Conservation (phyloP, 1,140 invertebrate genomes). For the Drosophila albomicans region DNA sequence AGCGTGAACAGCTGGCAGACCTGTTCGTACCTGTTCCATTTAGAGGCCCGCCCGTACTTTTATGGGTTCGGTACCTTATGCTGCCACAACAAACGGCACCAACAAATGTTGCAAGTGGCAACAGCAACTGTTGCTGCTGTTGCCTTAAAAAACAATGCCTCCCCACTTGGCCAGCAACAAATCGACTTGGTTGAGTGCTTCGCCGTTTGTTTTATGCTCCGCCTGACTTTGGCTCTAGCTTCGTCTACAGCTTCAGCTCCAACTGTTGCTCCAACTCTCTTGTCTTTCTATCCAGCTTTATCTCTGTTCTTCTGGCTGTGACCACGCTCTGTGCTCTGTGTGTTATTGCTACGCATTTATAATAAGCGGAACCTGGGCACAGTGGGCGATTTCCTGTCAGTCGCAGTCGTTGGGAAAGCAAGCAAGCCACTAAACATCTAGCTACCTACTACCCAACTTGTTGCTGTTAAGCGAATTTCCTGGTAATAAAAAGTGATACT, state of each 20-base stretch:
- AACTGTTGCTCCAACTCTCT: slow-evolving; percentile 23
- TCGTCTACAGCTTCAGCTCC: slow-evolving; percentile 24
- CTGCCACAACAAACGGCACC: slow-evolving; percentile 38
- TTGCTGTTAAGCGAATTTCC: not conserved
- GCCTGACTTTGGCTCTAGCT: slow-evolving; percentile 60
- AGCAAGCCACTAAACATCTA: not conserved
- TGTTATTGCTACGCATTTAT: slow-evolving; percentile 69
- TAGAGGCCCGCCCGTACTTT: slow-evolving; percentile 78
- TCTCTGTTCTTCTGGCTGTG: slow-evolving; percentile 28
- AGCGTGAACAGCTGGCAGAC: slow-evolving; percentile 75
- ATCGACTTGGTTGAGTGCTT: slow-evolving; percentile 75
- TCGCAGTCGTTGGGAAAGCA: not conserved
- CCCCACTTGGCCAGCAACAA: slow-evolving; percentile 31
- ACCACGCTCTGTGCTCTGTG: slow-evolving; percentile 44
- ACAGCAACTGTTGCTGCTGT: slow-evolving; percentile 58
- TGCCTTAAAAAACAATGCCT: slow-evolving; percentile 54
- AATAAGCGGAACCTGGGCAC: slow-evolving; percentile 67
- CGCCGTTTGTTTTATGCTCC: slow-evolving; percentile 79
- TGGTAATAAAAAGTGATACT: slow-evolving; percentile 9
- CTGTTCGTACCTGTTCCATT: slow-evolving; percentile 74
- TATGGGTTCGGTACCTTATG: slow-evolving; percentile 80
- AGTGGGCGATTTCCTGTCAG: slow-evolving; percentile 52
- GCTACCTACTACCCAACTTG: not conserved
- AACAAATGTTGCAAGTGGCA: slow-evolving; percentile 64
- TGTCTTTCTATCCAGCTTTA: not conserved